These are phyloP conservation scores for Ptychochromis oligacanthus DNA, from an alignment of 2,113 vertebrate species.

Conservation along the genomic window DNA sequence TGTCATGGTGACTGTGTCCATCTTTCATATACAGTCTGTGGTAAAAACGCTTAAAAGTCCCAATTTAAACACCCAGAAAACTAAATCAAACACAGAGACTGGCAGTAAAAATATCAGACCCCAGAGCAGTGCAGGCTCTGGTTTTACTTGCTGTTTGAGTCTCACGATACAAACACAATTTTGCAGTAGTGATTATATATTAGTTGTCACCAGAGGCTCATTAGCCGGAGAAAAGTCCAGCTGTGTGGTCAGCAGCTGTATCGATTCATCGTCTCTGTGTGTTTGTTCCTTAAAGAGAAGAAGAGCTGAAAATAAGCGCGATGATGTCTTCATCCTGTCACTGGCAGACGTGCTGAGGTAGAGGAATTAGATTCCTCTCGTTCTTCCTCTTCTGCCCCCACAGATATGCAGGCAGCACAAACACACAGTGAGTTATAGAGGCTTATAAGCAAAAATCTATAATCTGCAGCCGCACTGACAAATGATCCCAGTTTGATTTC, in stretches of 20 bases:
- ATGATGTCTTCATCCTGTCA: constrained; percentile 11
- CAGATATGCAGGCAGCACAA: constrained; percentile 16
- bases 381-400: background rate
- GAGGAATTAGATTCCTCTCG: constrained; percentile 2
- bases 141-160: too few species aligned
- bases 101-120: too few species aligned
- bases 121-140: too few species aligned
- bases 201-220: too few species aligned
- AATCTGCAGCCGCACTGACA: constrained; percentile 32
- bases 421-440: constrained; percentile 29
- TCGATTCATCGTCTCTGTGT: background rate
- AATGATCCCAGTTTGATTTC: constrained; percentile 47
- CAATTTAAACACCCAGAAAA: too few species aligned
- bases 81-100: too few species aligned
- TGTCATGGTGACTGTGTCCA: too few species aligned
- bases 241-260: constrained; percentile 11
- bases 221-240: background rate
- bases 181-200: too few species aligned
- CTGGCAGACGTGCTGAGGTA: constrained; percentile 13
- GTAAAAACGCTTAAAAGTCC: too few species aligned
- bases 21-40: too few species aligned
- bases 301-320: background rate
- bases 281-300: constrained; percentile 1
- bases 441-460: constrained; percentile 45
- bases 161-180: too few species aligned